phyloP scores from a whole-genome alignment of 1,140 invertebrate genomes.

The Pachyrhynchus sulphureomaculatus region DNA sequence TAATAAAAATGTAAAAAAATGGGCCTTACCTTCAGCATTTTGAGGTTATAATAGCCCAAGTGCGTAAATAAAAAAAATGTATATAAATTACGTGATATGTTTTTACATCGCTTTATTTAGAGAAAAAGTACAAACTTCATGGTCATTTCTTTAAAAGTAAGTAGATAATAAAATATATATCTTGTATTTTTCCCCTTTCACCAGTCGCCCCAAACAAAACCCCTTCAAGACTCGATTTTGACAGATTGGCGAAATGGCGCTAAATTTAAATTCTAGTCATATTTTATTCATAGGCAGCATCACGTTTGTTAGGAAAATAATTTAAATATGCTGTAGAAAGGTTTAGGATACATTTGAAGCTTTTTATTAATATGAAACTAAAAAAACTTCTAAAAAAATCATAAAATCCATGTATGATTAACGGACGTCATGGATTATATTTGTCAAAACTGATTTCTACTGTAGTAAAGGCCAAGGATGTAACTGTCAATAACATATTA shows the following conservation, averaged over 20 bases:
- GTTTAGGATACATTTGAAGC: too few relatives aligned
- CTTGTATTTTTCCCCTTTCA: neutral
- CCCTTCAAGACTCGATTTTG: neutral
- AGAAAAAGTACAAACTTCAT: neutral
- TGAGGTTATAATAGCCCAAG: slow-evolving; percentile 18
- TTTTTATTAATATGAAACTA: too few relatives aligned
- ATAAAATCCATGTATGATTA: too few relatives aligned
- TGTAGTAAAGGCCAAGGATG: too few relatives aligned
- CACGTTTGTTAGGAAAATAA: too few relatives aligned
- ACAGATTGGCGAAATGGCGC: neutral
- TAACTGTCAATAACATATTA: too few relatives aligned
- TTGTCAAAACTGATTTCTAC: too few relatives aligned
- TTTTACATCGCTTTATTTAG: slow-evolving; percentile 5
- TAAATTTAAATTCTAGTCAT: neutral
- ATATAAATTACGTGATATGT: slow-evolving; percentile 15
- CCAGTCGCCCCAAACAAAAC: slow-evolving; percentile 2
- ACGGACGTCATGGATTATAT: too few relatives aligned
- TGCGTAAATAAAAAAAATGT: neutral
- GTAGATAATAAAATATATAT: neutral
- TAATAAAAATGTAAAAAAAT: slow-evolving; percentile 8
- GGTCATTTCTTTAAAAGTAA: slow-evolving; percentile 3
- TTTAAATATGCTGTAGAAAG: too few relatives aligned
- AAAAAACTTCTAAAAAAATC: too few relatives aligned
- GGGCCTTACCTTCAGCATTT: slow-evolving; percentile 40
- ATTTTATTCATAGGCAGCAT: too few relatives aligned